Percentiles rank a stretch among this genome's conserved stretches.
phyloP scores from a whole-genome alignment of 2,888 invertebrate species.

The Blera fallax region DNA sequence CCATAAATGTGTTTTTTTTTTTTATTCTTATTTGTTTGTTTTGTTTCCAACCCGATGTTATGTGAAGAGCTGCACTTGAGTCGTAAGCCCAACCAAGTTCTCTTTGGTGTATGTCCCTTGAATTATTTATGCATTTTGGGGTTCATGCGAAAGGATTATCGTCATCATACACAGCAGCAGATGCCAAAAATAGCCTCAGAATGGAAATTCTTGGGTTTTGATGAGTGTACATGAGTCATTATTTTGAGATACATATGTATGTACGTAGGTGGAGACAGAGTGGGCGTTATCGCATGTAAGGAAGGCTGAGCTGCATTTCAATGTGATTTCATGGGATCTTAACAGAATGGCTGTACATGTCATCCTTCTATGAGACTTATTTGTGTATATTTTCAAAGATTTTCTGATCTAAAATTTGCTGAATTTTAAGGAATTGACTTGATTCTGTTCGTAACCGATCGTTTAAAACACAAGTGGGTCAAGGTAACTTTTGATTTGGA shows the following conservation, averaged over 20 bases:
- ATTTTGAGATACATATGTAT: not conserved
- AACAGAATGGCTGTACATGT: too few relatives aligned
- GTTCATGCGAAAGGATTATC: conserved; percentile 4
- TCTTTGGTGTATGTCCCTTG: not conserved
- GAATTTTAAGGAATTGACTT: too few relatives aligned
- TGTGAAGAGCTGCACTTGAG: conserved; percentile 16
- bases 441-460: too few relatives aligned
- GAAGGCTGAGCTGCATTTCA: not conserved
- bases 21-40: conserved; percentile 11
- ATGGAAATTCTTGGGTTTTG: not conserved
- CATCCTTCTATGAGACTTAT: too few relatives aligned
- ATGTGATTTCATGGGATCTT: not conserved
- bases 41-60: not conserved
- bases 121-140: conserved; percentile 11
- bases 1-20: not conserved
- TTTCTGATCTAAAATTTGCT: too few relatives aligned
- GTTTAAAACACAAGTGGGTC: too few relatives aligned
- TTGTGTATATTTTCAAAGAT: not conserved
- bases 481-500: too few relatives aligned
- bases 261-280: not conserved
- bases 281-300: not conserved
- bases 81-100: not conserved
- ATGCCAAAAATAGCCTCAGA: not conserved
- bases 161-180: not conserved
- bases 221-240: not conserved